Evolutionary conservation across 2,113 vertebrate species (phyloP).

Genomic region (Garra rufa): DNA sequence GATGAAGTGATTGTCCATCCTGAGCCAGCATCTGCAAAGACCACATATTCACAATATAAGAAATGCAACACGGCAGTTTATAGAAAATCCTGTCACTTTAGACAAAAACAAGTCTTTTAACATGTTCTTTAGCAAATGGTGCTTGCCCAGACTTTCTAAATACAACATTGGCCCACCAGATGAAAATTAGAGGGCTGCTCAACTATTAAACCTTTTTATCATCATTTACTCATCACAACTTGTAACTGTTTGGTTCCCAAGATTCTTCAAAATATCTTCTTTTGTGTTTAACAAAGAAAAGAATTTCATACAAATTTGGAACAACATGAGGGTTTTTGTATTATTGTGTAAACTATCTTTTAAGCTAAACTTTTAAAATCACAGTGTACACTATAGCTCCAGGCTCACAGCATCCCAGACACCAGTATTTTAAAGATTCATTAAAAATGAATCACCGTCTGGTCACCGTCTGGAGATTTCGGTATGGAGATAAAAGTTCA

Average conservation of each 20-base stretch:
- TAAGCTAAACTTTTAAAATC: neutral
- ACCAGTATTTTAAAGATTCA: neutral
- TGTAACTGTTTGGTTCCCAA: too few species aligned
- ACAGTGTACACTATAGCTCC: neutral
- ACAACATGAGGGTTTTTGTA: neutral
- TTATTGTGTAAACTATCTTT: neutral
- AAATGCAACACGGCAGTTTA: slow-evolving; percentile 49
- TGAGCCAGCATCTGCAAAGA: slow-evolving; percentile 91
- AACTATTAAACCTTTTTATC: neutral
- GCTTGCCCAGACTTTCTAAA: neutral
- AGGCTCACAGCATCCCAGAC: neutral
- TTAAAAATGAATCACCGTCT: neutral
- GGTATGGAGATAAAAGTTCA: neutral
- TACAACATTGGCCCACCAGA: neutral
- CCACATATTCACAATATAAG: slow-evolving; percentile 31
- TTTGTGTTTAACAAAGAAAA: neutral
- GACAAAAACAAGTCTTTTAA: neutral
- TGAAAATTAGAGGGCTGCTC: neutral
- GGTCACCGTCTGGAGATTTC: neutral
- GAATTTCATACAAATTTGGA: neutral
- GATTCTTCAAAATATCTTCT: too few species aligned
- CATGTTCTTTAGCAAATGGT: neutral
- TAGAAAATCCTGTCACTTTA: neutral
- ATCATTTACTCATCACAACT: too few species aligned
- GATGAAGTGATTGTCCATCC: slow-evolving; percentile 98